phyloP scores from a whole-genome alignment of 2,113 vertebrate species.

The Bos javanicus region DNA sequence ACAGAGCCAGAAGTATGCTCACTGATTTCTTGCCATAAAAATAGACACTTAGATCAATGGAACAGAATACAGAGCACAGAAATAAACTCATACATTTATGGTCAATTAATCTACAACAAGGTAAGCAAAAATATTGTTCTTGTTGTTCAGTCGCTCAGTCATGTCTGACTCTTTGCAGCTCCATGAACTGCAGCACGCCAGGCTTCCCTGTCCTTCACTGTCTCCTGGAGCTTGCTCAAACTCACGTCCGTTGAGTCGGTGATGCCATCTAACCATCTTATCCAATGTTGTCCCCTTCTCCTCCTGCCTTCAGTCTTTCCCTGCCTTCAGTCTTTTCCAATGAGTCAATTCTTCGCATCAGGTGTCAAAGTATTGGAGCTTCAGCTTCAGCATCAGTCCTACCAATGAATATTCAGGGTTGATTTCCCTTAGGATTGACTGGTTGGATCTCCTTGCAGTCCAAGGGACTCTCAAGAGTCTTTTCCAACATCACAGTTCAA shows the following conservation, averaged over 20 bases:
- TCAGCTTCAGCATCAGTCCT: neutral
- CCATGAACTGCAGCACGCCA: neutral
- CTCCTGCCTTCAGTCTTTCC: neutral
- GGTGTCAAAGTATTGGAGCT: neutral
- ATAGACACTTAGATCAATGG: neutral
- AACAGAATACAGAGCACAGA: neutral
- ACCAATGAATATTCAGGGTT: neutral
- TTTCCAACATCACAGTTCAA: neutral
- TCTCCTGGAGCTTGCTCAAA: neutral
- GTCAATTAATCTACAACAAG: neutral
- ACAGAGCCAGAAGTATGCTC: neutral
- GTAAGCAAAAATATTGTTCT: neutral
- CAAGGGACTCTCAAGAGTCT: neutral
- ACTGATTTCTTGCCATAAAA: neutral
- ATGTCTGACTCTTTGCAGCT: neutral
- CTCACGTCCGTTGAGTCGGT: fast-evolving
- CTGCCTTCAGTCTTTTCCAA: neutral
- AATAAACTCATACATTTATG: neutral
- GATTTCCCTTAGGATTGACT: neutral
- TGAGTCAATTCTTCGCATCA: neutral
- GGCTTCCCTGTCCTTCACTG: neutral
- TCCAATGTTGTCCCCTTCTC: neutral
- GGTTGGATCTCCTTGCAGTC: neutral
- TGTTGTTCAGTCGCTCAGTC: neutral
- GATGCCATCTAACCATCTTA: neutral